A percentile compares a stretch with the other conserved stretches of the same genome.
Evolutionary conservation across 2,888 invertebrate genomes (phyloP).

Genomic region (Watsonalla cultraria): DNA sequence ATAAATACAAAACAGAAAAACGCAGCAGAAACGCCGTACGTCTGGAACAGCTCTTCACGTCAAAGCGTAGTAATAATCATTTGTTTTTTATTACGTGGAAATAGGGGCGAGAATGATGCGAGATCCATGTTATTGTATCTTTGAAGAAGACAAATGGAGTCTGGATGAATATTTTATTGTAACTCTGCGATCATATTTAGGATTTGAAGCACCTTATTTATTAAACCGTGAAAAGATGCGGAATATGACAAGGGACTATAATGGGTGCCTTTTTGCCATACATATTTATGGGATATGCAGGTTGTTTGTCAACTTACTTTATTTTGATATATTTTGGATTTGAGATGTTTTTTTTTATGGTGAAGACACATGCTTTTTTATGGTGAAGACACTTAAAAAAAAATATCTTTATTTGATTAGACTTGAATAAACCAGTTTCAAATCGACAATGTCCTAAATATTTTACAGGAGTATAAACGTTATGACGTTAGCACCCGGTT

Average conservation of each 20-base stretch:
- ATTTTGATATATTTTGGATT: background rate
- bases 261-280: background rate
- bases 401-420: too few species aligned
- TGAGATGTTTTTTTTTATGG: too few species aligned
- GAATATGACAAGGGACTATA: background rate
- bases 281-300: background rate
- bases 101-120: slow-evolving; percentile 39
- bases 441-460: too few species aligned
- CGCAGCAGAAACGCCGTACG: background rate
- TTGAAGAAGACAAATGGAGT: slow-evolving; percentile 35
- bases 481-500: too few species aligned
- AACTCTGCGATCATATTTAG: slow-evolving; percentile 7
- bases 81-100: slow-evolving; percentile 52
- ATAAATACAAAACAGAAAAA: slow-evolving; percentile 2
- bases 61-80: slow-evolving; percentile 37
- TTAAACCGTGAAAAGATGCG: slow-evolving; percentile 1
- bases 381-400: too few species aligned
- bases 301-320: background rate
- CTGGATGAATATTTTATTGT: slow-evolving; percentile 33
- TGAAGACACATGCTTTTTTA: too few species aligned
- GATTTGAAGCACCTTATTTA: slow-evolving; percentile 1
- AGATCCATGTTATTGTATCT: slow-evolving; percentile 24
- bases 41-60: slow-evolving; percentile 10
- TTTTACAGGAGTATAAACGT: too few species aligned
- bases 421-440: too few species aligned